A percentile compares a stretch with the other conserved stretches of the same genome.
phyloP scores from a whole-genome alignment of 2,113 vertebrate species.

The Anguilla japonica region DNA sequence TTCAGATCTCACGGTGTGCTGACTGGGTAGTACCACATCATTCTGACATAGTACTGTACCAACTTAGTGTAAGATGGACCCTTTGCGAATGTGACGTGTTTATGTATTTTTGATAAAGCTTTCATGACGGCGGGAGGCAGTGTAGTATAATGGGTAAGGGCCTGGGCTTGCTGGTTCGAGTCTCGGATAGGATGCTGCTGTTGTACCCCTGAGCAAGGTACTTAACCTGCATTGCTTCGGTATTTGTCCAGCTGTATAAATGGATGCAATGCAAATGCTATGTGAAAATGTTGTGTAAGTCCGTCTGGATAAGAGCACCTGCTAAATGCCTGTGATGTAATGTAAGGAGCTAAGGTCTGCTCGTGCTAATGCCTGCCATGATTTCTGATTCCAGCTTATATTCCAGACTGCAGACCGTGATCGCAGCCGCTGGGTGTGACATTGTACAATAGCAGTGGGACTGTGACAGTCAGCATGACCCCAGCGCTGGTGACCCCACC shows the following conservation, averaged over 20 bases:
- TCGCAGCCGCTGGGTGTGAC: neutral
- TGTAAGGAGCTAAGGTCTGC: neutral
- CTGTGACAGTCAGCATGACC: slow-evolving; percentile 27
- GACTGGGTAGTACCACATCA: neutral
- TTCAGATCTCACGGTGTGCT: neutral
- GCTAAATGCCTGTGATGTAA: too few species aligned
- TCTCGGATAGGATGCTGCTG: too few species aligned
- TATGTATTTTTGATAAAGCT: neutral
- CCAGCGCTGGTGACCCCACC: slow-evolving; percentile 15
- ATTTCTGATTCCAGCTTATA: neutral
- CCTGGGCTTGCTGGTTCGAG: too few species aligned
- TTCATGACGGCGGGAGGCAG: neutral
- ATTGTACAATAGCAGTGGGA: neutral
- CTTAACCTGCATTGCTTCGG: too few species aligned
- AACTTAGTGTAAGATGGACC: neutral
- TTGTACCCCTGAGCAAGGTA: too few species aligned
- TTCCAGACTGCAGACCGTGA: neutral
- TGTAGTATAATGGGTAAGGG: too few species aligned
- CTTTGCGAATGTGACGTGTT: neutral
- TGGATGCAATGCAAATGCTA: too few species aligned
- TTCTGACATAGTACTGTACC: neutral
- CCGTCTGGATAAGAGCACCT: too few species aligned
- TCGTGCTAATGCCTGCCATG: neutral
- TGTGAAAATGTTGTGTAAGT: too few species aligned
- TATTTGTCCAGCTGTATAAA: too few species aligned